These are phyloP conservation scores for Pangasius sanitwongsei DNA, from an alignment of 2,797 vertebrate genomes.

Conservation along the genomic window DNA sequence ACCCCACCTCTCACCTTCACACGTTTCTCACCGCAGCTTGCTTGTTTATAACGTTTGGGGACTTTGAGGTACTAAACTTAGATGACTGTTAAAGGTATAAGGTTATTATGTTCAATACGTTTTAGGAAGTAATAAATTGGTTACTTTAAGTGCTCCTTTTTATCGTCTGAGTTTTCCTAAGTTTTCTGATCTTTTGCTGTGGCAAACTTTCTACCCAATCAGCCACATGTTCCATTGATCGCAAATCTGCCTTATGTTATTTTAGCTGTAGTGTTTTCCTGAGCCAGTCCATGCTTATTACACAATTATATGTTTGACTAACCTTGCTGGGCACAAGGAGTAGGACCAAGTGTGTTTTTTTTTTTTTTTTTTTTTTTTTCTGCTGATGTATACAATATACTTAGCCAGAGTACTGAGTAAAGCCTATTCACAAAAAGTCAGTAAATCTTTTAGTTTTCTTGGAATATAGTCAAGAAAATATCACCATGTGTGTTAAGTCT, in stretches of 20 bases:
- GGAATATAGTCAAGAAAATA: background rate
- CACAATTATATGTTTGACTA: background rate
- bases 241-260: background rate
- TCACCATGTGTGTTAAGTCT: background rate
- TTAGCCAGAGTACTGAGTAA: background rate
- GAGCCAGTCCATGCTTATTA: background rate
- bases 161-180: background rate
- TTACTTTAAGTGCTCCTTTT: background rate
- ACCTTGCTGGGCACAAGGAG: background rate
- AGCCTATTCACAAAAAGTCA: background rate
- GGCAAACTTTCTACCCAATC: background rate
- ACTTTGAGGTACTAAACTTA: background rate
- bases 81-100: background rate
- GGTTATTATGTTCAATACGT: background rate
- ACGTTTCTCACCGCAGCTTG: background rate
- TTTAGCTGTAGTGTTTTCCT: background rate
- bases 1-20: slow-evolving; percentile 28
- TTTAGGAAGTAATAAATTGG: background rate
- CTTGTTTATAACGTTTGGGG: slow-evolving; percentile 2
- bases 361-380: too few species aligned
- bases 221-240: background rate
- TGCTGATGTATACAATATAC: background rate
- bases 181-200: background rate
- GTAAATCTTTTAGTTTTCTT: background rate
- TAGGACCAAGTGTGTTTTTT: background rate